Evolutionary conservation across 2,888 invertebrate genomes (phyloP).

Genomic region (Crepidodera aurea): DNA sequence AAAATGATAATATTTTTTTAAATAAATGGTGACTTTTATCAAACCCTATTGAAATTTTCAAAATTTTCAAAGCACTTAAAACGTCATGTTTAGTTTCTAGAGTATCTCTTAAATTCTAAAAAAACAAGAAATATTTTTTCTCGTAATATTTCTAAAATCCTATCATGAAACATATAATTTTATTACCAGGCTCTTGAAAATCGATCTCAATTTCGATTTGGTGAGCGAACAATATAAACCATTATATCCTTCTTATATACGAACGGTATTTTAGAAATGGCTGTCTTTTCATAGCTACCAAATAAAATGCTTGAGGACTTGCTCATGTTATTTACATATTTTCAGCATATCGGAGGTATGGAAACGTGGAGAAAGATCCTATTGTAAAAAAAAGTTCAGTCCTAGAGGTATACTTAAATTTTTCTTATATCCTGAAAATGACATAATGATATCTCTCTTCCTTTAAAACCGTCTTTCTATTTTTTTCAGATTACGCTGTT

Average conservation of each 20-base stretch:
- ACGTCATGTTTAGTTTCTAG: no score
- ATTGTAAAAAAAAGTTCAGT: conserved; percentile 6
- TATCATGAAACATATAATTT: conserved; percentile 16
- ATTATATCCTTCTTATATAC: background rate
- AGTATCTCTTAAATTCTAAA: no score
- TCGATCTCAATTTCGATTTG: conserved; percentile 17
- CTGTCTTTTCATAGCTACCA: conserved; percentile 18
- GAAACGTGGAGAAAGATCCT: background rate
- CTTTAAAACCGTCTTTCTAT: no score
- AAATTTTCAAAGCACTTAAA: no score
- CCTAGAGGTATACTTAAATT: background rate
- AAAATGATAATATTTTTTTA: no score
- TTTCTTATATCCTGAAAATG: no score
- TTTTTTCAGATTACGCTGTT: no score
- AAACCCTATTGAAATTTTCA: no score
- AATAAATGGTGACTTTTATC: no score
- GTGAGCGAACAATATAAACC: conserved; percentile 14
- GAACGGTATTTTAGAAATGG: conserved; percentile 18
- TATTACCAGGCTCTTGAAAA: background rate
- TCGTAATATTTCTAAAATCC: background rate
- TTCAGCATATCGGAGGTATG: conserved; percentile 12
- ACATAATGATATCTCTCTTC: no score
- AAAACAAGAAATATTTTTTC: no score
- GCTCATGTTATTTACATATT: conserved; percentile 24
- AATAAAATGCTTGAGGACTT: conserved; percentile 24